Conservation (phyloP, 2,113 vertebrate species). For the Catharus minimus region DNA sequence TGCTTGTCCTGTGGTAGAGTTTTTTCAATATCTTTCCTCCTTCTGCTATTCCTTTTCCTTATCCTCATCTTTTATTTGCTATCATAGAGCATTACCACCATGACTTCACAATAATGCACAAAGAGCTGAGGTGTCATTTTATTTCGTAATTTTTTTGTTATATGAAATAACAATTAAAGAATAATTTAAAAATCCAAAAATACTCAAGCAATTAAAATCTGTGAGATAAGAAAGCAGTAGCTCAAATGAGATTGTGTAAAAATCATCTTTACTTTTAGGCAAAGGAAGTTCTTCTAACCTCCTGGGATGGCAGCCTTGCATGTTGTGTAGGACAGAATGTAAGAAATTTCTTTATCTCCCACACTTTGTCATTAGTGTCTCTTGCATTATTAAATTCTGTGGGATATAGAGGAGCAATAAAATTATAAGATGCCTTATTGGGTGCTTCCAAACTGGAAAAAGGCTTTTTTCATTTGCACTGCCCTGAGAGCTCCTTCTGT, state of each 20-base stretch:
- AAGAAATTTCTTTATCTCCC: background rate
- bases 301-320: background rate
- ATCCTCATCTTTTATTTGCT: background rate
- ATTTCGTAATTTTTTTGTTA: background rate
- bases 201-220: background rate
- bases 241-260: background rate
- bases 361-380: background rate
- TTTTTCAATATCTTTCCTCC: background rate
- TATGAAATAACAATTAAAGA: background rate
- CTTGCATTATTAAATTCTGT: background rate
- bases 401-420: background rate
- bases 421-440: background rate
- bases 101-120: background rate
- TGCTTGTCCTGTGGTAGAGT: background rate
- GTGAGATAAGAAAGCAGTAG: background rate
- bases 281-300: background rate
- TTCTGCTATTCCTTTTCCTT: background rate
- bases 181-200: rapidly evolving
- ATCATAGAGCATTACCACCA: background rate
- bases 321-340: background rate
- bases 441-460: background rate
- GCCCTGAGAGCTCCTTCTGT: background rate
- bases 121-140: background rate
- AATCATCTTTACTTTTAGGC: background rate
- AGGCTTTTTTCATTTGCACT: background rate